Conservation (phyloP, 2,113 vertebrate genomes). For the pig (Sus scrofa) region DNA sequence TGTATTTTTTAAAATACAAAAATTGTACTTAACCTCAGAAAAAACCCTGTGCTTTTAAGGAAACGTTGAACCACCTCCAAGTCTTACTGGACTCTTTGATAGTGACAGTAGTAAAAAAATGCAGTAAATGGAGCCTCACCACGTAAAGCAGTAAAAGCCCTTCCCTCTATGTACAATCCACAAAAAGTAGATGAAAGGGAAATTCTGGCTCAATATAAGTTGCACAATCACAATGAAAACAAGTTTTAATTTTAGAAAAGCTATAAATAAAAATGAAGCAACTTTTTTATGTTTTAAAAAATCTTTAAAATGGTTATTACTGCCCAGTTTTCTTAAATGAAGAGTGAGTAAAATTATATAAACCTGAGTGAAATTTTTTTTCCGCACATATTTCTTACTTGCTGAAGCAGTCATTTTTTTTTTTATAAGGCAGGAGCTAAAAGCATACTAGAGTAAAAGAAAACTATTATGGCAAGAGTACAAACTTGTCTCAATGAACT, state of each 20-base stretch:
- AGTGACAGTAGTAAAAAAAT: neutral
- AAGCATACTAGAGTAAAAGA: slow-evolving; percentile 65
- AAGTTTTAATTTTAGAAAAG: slow-evolving; percentile 65
- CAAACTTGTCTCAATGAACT: slow-evolving; percentile 80
- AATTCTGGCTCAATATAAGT: neutral
- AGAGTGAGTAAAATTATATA: slow-evolving; percentile 31
- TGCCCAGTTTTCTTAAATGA: slow-evolving; percentile 44
- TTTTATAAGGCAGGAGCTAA: slow-evolving; percentile 57
- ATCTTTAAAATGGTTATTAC: slow-evolving; percentile 14
- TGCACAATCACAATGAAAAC: slow-evolving; percentile 39
- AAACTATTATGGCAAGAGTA: slow-evolving; percentile 44
- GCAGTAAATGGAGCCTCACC: neutral
- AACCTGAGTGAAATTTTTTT: slow-evolving; percentile 32
- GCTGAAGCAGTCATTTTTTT: slow-evolving; percentile 35
- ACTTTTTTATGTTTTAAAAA: slow-evolving; percentile 3
- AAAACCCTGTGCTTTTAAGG: neutral
- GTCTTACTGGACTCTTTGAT: neutral
- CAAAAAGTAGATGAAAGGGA: neutral
- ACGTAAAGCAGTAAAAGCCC: slow-evolving; percentile 19
- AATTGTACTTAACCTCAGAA: neutral
- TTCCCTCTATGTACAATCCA: slow-evolving; percentile 9
- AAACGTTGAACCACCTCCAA: neutral
- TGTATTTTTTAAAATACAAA: neutral
- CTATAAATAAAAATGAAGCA: slow-evolving; percentile 58
- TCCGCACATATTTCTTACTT: slow-evolving; percentile 31